Evolutionary conservation across 2,888 invertebrate genomes (phyloP), one percentile per base, ranked within the genome.

Genomic region (Hecatera dysodea): DNA sequence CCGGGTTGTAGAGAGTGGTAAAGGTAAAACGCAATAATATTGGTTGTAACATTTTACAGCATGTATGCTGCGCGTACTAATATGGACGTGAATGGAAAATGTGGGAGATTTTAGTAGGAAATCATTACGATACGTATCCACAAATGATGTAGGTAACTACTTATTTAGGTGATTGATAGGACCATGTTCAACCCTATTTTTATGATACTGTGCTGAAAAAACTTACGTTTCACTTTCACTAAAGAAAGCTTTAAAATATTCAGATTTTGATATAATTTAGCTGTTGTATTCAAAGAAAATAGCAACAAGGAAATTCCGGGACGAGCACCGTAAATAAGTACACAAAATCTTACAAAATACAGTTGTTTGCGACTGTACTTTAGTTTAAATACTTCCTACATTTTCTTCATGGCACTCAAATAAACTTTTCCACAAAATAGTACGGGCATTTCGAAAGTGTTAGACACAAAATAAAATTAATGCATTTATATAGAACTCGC

Each of bases 321-420:
- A 65, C 50, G 27, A 59, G 46, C 39, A 36, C 46, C 27, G 61
- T 55, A 39, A 77, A 64, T 67, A 50, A 57, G 56, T 36, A 29
- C 29, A 72, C 50, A 50, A 81, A 75, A 44, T 46, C 19, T 3
- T 44, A 15, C 44, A 75, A 75, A 71, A 66, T 36, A 66, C 66
- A 53, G 52, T 67, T 78, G 52, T 78, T 81, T 53, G 59, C 22
- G 72, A 67, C 82, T 77, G 61, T 80, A 81, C 81, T 66, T 53
- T 22, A 39, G 39, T 55, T 42, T 67, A 53, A 72, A 72, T 72
- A 56, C 33, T 82, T 57, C 48, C 63, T 42, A 61, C 64, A 82
- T 82, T 67, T 78, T 67, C 67, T 59, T 53, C 39, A 39, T 57
- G 46, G 61, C 53, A 72, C 67, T 78, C 50, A 72, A 79, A 82